phyloP scores from a whole-genome alignment of 2,113 vertebrate genomes.

The Protobothrops flavoviridis region DNA sequence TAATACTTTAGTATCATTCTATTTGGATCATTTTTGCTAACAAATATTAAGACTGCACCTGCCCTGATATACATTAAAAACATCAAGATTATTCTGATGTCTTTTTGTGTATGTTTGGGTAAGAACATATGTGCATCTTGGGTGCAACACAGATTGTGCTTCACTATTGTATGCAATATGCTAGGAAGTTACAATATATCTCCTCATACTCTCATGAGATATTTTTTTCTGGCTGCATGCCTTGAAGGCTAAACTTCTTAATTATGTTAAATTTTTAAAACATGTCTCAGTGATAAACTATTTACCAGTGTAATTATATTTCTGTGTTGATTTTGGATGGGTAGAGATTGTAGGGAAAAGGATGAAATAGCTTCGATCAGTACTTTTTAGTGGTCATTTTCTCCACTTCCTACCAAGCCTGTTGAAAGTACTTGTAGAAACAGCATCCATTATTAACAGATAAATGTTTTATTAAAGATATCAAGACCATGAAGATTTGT shows the following conservation, averaged over 20 bases:
- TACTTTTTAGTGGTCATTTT: slow-evolving; percentile 54
- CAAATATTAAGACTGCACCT: slow-evolving; percentile 15
- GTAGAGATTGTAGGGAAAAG: background rate
- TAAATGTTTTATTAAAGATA: slow-evolving; percentile 72
- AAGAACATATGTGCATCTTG: background rate
- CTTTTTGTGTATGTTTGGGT: background rate
- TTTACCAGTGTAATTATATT: slow-evolving; percentile 61
- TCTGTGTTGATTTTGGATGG: slow-evolving; percentile 49
- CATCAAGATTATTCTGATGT: slow-evolving; percentile 13
- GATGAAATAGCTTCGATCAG: slow-evolving; percentile 54
- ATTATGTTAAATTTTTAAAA: slow-evolving; percentile 66
- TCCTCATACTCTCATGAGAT: background rate
- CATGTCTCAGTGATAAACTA: slow-evolving; percentile 58
- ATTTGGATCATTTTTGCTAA: slow-evolving; percentile 30
- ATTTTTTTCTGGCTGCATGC: slow-evolving; percentile 32
- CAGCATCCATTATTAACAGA: slow-evolving; percentile 73
- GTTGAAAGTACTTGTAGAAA: slow-evolving; percentile 53
- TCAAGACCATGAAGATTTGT: slow-evolving; percentile 74
- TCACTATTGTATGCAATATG: background rate
- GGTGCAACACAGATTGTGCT: background rate
- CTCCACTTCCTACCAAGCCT: background rate
- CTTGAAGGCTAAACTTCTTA: slow-evolving; percentile 50
- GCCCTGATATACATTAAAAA: slow-evolving; percentile 9
- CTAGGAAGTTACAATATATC: slow-evolving; percentile 35
- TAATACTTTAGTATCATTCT: background rate